Conservation (phyloP, 2,113 vertebrate genomes). For the Uria lomvia region DNA sequence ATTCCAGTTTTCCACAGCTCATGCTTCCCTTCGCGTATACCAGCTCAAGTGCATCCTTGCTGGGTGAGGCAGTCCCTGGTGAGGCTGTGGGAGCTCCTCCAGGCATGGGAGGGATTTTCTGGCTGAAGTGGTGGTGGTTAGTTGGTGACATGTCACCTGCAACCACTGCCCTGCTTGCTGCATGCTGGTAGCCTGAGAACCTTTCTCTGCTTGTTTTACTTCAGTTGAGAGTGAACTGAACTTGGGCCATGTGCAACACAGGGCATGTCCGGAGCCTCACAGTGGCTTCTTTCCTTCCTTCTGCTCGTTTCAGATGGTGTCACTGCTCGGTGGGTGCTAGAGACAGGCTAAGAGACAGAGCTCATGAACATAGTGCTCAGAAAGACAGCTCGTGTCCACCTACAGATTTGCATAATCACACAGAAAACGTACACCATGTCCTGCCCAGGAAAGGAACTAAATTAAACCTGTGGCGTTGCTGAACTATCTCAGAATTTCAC, state of each 20-base stretch:
- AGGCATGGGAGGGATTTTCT: not conserved
- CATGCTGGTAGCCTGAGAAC: not conserved
- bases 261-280: not conserved
- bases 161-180: not conserved
- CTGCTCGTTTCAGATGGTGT: not conserved
- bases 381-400: not conserved
- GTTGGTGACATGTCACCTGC: not conserved
- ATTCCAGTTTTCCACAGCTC: not conserved
- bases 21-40: not conserved
- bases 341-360: not conserved
- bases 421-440: not conserved
- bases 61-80: not conserved
- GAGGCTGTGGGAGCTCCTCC: not conserved
- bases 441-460: not conserved
- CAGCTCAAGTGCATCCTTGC: not conserved
- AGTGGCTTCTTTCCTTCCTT: not conserved
- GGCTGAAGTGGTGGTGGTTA: not conserved
- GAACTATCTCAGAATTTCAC: not conserved
- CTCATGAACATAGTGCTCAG: not conserved
- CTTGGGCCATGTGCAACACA: accelerated
- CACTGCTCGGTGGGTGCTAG: not conserved
- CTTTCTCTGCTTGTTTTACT: not conserved
- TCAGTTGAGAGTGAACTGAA: not conserved
- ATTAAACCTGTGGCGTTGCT: not conserved
- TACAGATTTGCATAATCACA: not conserved